Conservation (phyloP, 2,113 vertebrate genomes). For the Callorhinus ursinus region DNA sequence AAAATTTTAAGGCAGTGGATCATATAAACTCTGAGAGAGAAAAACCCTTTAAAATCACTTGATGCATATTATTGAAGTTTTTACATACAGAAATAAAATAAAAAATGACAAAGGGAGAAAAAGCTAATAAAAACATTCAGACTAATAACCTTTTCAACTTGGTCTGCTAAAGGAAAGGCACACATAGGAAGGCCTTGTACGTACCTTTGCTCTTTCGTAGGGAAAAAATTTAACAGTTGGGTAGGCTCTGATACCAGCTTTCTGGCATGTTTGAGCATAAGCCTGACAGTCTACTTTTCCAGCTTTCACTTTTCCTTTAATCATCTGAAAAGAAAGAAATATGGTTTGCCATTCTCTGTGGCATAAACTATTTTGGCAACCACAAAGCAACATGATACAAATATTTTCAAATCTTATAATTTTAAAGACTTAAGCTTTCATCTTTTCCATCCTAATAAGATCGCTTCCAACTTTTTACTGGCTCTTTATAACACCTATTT, state of each 20-base stretch:
- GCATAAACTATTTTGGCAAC: constrained; percentile 40
- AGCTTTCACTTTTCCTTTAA: constrained; percentile 94
- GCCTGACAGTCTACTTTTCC: constrained; percentile 97
- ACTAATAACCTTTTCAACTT: not conserved
- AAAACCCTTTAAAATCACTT: not conserved
- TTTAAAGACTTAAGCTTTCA: not conserved
- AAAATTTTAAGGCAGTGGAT: not conserved
- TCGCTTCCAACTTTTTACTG: not conserved
- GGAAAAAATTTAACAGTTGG: constrained; percentile 95
- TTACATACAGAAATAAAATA: not conserved
- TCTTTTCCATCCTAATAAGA: not conserved
- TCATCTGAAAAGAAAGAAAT: constrained; percentile 83
- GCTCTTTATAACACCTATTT: not conserved
- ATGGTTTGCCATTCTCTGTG: not conserved
- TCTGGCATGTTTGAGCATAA: constrained; percentile 91
- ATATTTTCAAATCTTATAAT: not conserved
- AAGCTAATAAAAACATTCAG: not conserved
- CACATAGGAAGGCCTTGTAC: not conserved
- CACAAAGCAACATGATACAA: not conserved
- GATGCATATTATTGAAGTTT: not conserved
- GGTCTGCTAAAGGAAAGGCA: not conserved
- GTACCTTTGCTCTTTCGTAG: constrained; percentile 89
- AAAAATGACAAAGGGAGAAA: not conserved
- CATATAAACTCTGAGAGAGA: not conserved
- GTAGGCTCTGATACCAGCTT: constrained; percentile 93